Evolutionary conservation across 1,140 invertebrate species (phyloP).

Genomic region (Temnothorax curvispinosus): DNA sequence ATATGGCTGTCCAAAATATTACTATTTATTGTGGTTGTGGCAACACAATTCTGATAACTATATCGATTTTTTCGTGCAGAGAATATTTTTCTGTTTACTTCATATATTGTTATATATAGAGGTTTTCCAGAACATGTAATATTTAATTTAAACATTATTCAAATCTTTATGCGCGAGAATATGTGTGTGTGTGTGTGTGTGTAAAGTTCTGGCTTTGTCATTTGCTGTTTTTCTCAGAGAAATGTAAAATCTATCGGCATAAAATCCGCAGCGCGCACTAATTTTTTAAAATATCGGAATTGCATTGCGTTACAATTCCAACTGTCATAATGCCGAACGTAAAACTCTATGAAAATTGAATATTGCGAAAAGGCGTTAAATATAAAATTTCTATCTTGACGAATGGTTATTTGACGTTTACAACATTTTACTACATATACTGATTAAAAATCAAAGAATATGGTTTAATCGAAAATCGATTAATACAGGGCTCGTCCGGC

Average conservation of each 20-base stretch:
- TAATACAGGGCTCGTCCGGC: neutral
- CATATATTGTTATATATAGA: neutral
- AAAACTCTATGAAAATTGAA: neutral
- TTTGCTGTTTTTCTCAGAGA: neutral
- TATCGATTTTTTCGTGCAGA: too few relatives aligned
- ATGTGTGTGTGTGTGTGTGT: neutral
- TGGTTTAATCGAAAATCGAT: neutral
- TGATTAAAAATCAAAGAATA: neutral
- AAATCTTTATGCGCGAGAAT: neutral
- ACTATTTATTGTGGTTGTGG: too few relatives aligned
- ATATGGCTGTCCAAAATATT: too few relatives aligned
- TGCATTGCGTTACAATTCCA: neutral
- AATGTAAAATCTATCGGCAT: neutral
- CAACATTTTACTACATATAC: neutral
- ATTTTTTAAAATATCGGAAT: slow-evolving; percentile 27
- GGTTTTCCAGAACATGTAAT: neutral
- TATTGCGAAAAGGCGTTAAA: neutral
- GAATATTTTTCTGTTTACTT: neutral
- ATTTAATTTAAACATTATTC: neutral
- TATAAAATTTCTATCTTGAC: neutral
- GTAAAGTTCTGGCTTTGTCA: neutral
- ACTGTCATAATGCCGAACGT: neutral
- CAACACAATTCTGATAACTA: too few relatives aligned
- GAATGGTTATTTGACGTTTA: neutral
- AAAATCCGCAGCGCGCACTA: neutral